These are phyloP conservation scores for Luffia ferchaultella DNA, from an alignment of 2,888 invertebrate species.

Conservation along the genomic window DNA sequence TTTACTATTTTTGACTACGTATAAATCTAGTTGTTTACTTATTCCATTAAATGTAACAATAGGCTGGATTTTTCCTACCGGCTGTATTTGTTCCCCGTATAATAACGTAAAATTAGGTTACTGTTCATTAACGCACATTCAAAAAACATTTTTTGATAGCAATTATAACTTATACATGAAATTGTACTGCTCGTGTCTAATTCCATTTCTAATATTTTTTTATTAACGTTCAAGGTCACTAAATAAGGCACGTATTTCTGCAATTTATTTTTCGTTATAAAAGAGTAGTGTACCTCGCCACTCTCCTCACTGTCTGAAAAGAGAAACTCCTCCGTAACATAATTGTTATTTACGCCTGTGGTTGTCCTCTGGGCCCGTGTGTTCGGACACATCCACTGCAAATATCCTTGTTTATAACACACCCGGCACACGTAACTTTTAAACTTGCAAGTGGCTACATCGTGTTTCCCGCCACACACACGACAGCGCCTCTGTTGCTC, in stretches of 20 bases:
- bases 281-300: too few species aligned
- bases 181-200: slow-evolving; percentile 14
- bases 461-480: slow-evolving; percentile 9
- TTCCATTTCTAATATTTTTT: too few species aligned
- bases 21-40: slow-evolving; percentile 6
- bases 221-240: too few species aligned
- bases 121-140: background rate
- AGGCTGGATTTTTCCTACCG: slow-evolving; percentile 7
- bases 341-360: background rate
- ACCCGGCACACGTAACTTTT: slow-evolving; percentile 7
- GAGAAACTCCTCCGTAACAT: background rate
- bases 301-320: background rate
- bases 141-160: slow-evolving; percentile 6
- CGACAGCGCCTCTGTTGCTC: slow-evolving; percentile 3
- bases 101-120: slow-evolving; percentile 8
- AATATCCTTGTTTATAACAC: slow-evolving; percentile 1
- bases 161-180: slow-evolving; percentile 13
- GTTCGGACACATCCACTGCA: slow-evolving; percentile 7
- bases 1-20: slow-evolving; percentile 6
- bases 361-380: background rate
- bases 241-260: too few species aligned
- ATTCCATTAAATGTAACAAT: slow-evolving; percentile 6
- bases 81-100: slow-evolving; percentile 10
- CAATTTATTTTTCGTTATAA: too few species aligned
- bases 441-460: slow-evolving; percentile 3